Conservation (phyloP, 2,797 vertebrate genomes). For the Xenops minutus region DNA sequence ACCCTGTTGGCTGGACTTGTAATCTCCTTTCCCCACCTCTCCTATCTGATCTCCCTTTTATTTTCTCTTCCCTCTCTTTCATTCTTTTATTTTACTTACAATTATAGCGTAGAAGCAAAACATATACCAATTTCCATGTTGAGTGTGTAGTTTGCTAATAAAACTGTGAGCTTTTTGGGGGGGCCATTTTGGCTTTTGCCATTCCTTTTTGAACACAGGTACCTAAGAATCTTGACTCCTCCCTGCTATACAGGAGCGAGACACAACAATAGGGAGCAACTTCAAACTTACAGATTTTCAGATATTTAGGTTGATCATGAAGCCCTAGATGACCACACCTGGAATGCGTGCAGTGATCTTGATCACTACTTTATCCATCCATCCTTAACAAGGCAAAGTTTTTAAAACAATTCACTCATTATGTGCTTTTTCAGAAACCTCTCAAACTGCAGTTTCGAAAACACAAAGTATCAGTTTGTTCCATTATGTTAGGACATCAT, state of each 20-base stretch:
- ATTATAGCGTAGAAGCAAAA: not conserved
- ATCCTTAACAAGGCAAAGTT: not conserved
- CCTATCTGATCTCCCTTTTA: not conserved
- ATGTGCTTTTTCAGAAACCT: not conserved
- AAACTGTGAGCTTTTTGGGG: not conserved
- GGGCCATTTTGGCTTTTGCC: not conserved
- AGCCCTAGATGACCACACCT: not conserved
- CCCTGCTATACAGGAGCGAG: not conserved
- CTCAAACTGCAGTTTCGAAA: not conserved
- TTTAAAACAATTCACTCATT: not conserved
- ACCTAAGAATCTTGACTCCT: not conserved
- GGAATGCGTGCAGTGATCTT: not conserved
- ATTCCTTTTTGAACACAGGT: accelerated
- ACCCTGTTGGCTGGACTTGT: not conserved
- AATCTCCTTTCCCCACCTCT: not conserved
- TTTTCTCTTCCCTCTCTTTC: not conserved
- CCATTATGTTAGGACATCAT: not conserved
- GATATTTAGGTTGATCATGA: not conserved
- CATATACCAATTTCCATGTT: not conserved
- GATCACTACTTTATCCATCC: not conserved
- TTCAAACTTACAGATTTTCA: not conserved
- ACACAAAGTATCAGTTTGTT: not conserved
- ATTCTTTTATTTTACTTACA: not conserved
- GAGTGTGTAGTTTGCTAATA: not conserved
- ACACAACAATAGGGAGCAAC: not conserved